Evolutionary conservation across 2,888 invertebrate species (phyloP), one percentile per base, ranked within the genome.

Genomic region (Bellardia pandia): DNA sequence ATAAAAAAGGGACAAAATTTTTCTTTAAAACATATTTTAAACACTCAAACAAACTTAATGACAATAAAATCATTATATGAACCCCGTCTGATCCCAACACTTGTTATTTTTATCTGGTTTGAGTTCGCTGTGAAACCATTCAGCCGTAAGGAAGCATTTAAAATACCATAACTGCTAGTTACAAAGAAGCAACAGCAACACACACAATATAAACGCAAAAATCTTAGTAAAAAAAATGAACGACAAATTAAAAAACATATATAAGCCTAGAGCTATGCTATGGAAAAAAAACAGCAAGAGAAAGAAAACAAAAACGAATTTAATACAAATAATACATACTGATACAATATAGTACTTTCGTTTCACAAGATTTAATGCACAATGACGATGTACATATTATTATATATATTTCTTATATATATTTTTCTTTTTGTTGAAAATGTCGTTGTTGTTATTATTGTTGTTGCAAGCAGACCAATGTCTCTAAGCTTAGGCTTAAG

Each of bases 211-310:
- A 23, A 23, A 42, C 2, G 16, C 11, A 9, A 42, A 83, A 53
- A 37, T 64, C n/a, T n/a, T 66, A 66, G 16, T 53, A 69, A 40
- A 58, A 23, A 23, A 74, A 42, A 74, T 7, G 23, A 58, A 30
- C 53, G 64, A 77, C 78, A 84, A 78, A 75, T 75, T 74, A 79
- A 79, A 85, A 77, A 76, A 71, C 77, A 71, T 40, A 7, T 48
- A 85, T 72, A 85, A 72, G 88, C 88, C 88, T 88, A 86, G 77
- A 74, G 86, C 83, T 80, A 86, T 86, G 88, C 84, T 58, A 80
- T 77, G 23, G 58, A 74, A 85, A 75, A 85, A 75, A 51, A 45
- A 64, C 48, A 79, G 40, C n/a, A 79, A 60, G 14, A 76, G 11
- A 51, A 23, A 11, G 64, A 30, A 78, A 13, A 71, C 72, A 30